phyloP scores from a whole-genome alignment of 2,113 vertebrate genomes.

The Nyctibius bracteatus region DNA sequence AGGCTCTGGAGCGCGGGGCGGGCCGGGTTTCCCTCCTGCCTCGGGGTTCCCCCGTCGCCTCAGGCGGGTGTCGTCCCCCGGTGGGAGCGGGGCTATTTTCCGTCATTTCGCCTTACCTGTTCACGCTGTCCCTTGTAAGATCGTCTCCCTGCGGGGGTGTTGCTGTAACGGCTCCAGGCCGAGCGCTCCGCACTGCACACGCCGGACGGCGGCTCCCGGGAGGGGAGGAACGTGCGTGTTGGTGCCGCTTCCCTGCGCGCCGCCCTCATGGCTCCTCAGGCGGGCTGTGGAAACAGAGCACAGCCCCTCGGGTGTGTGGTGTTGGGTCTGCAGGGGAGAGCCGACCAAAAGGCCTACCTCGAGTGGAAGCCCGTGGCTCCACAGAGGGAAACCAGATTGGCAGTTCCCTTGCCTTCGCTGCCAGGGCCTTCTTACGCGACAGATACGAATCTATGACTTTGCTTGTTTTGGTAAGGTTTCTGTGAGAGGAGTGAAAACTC shows the following conservation, averaged over 20 bases:
- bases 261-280: rapidly evolving
- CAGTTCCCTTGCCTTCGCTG: rapidly evolving
- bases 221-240: rapidly evolving
- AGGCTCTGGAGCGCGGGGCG: rapidly evolving
- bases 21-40: rapidly evolving
- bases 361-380: neutral
- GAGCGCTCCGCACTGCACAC: rapidly evolving
- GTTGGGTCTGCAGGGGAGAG: neutral
- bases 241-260: rapidly evolving
- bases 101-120: rapidly evolving
- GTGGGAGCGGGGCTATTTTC: rapidly evolving
- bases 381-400: rapidly evolving
- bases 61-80: rapidly evolving
- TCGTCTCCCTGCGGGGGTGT: rapidly evolving
- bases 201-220: too few species aligned
- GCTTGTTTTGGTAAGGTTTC: neutral
- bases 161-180: neutral
- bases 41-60: too few species aligned
- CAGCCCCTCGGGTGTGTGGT: rapidly evolving
- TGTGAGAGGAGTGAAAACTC: neutral
- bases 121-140: rapidly evolving
- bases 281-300: rapidly evolving
- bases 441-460: rapidly evolving
- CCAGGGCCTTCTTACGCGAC: rapidly evolving
- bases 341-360: neutral